phyloP scores from a whole-genome alignment of 2,113 vertebrate species.

The Lipophrys pholis region DNA sequence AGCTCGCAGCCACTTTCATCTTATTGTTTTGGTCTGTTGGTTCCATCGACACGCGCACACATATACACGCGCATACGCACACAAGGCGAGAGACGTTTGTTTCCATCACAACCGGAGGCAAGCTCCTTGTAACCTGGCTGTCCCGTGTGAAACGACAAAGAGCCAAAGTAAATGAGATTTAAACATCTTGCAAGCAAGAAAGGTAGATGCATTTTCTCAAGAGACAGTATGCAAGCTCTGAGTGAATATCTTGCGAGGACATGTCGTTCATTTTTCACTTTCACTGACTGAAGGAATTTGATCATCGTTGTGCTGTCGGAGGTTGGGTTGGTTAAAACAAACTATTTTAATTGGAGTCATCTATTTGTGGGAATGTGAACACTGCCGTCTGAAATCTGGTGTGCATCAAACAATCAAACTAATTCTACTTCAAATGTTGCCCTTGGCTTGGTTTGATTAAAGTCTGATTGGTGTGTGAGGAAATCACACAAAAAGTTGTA shows the following conservation, averaged over 20 bases:
- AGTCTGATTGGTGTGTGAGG: no score
- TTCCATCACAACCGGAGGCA: constrained; percentile 26
- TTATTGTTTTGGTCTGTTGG: constrained; percentile 26
- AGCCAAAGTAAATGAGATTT: constrained; percentile 35
- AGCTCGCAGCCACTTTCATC: constrained; percentile 23
- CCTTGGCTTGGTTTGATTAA: no score
- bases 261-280: no score
- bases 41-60: constrained; percentile 9
- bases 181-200: constrained; percentile 21
- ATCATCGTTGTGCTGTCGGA: no score
- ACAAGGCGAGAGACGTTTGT: constrained; percentile 3
- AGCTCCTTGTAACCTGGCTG: constrained; percentile 30
- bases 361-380: no score
- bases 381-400: no score
- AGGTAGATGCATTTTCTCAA: constrained; percentile 16
- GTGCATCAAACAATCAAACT: no score
- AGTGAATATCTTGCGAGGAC: constrained; percentile 13
- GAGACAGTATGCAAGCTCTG: constrained; percentile 5
- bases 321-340: no score
- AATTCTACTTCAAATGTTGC: no score
- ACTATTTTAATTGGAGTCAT: no score
- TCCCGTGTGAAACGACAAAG: constrained; percentile 32
- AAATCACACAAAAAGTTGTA: no score
- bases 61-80: constrained; percentile 11
- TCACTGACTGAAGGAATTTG: no score